Evolutionary conservation across 2,113 vertebrate genomes (phyloP), one percentile per base, ranked within the genome.

Genomic region (Laticauda laticaudata): DNA sequence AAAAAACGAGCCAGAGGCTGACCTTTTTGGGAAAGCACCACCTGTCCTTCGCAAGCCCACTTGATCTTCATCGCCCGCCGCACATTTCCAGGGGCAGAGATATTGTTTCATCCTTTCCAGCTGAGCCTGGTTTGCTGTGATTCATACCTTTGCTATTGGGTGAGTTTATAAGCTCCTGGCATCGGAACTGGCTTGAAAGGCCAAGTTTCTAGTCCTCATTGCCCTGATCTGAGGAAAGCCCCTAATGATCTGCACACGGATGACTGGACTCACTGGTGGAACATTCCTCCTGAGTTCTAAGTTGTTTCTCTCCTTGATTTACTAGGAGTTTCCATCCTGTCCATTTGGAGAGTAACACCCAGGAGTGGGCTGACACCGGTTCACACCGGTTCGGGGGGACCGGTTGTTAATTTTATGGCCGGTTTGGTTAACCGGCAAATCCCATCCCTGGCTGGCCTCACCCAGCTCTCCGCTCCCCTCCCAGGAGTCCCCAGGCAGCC

Each of bases 11-110:
- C 96, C 93, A 94, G 95, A 93, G 95, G 95, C 89, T 97, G 97
- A 97, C 97, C 98, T 97, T 98, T 97, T 57, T 1, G 5, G 96
- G 93, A 93, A 95, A 96, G 89, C 96, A 95, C 95, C 96, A 96
- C 97, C 97, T 89, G 96, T 97, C 97, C 96, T 94, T 39, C 4
- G 34, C 6, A 95, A 94, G 95, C 90, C 93, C 93, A 24, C 96
- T 96, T 93, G 92, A 93, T 96, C 96, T 97, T 96, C 91, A 51
- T 95, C 96, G 56, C 94, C 92, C n/a, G 88, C 92, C 0, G 0
- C 64, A 57, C 57, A 92, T 94, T 97, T 94, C 94, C 88, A 93
- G 86, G 91, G 91, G 51, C 20, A 53, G 51, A 5, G 43, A n/a
- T 56, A 11, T n/a, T 21, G 23, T 81, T 81, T 89, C 91, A 69